Conservation (phyloP, 2,797 vertebrate genomes). For the Sciurus vulgaris region DNA sequence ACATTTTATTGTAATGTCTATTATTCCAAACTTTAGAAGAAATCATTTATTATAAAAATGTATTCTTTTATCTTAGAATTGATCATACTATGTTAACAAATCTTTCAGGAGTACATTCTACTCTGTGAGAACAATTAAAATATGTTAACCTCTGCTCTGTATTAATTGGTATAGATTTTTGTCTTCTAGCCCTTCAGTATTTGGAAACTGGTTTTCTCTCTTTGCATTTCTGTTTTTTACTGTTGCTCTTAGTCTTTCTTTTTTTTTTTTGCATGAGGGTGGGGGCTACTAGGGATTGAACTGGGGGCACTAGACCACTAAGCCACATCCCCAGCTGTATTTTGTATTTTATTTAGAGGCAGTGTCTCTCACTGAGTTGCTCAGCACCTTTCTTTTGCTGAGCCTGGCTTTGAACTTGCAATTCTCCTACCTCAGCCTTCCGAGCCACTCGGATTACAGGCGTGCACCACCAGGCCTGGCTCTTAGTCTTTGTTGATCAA, state of each 20-base stretch:
- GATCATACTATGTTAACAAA: background rate
- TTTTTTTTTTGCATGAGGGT: too few species aligned
- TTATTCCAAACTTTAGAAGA: slow-evolving; percentile 60
- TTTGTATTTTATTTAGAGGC: too few species aligned
- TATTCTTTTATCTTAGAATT: slow-evolving; percentile 51
- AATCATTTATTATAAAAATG: slow-evolving; percentile 53
- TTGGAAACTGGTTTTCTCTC: slow-evolving; percentile 60
- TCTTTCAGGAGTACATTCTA: background rate
- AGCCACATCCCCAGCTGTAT: too few species aligned
- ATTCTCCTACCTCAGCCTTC: too few species aligned
- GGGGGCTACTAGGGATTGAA: too few species aligned
- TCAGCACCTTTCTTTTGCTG: too few species aligned
- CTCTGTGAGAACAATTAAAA: slow-evolving; percentile 51
- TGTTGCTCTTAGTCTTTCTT: background rate
- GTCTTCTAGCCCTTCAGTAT: slow-evolving; percentile 28
- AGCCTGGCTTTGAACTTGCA: too few species aligned
- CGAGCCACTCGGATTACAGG: too few species aligned
- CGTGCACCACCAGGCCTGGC: too few species aligned
- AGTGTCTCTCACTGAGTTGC: too few species aligned
- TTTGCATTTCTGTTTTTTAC: slow-evolving; percentile 41
- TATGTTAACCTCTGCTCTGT: slow-evolving; percentile 44
- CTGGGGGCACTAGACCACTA: too few species aligned
- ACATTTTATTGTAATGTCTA: slow-evolving; percentile 46
- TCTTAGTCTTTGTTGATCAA: slow-evolving; percentile 37
- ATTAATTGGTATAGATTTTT: slow-evolving; percentile 29